Evolutionary conservation across 1,140 invertebrate genomes (phyloP).

Genomic region (Drosophila carrolli): DNA sequence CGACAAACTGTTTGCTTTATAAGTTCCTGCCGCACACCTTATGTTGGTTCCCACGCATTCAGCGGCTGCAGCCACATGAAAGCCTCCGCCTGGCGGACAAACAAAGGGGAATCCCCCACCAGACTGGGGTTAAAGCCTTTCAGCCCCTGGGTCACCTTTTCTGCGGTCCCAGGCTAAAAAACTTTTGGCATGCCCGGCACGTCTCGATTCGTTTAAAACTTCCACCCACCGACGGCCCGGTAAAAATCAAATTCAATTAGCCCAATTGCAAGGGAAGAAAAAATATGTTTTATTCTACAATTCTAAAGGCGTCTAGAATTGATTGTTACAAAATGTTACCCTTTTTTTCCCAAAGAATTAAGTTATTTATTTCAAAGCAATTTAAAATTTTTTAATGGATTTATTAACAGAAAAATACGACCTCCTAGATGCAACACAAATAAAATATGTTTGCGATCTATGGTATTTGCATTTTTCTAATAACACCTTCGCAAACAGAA

Average conservation of each 20-base stretch:
- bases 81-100: conserved; percentile 8
- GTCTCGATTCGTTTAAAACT: conserved; percentile 72
- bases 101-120: conserved; percentile 3
- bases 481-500: too few species aligned
- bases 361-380: too few species aligned
- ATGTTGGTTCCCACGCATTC: conserved; percentile 49
- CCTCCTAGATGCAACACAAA: too few species aligned
- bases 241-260: conserved; percentile 79
- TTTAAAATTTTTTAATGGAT: too few species aligned
- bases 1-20: conserved; percentile 70
- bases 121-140: conserved; percentile 10
- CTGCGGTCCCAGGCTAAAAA: conserved; percentile 36
- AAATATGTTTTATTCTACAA: too few species aligned
- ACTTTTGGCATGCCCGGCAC: conserved; percentile 53
- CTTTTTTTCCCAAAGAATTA: too few species aligned
- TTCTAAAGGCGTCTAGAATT: too few species aligned
- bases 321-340: too few species aligned
- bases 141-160: conserved; percentile 15
- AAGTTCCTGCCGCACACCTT: conserved; percentile 56
- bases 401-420: too few species aligned
- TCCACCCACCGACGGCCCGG: conserved; percentile 27
- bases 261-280: conserved; percentile 16
- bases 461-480: too few species aligned
- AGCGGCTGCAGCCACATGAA: conserved; percentile 21
- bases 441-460: too few species aligned